Conservation (phyloP, 2,797 vertebrate species). For the Hypotaenidia philippensis region DNA sequence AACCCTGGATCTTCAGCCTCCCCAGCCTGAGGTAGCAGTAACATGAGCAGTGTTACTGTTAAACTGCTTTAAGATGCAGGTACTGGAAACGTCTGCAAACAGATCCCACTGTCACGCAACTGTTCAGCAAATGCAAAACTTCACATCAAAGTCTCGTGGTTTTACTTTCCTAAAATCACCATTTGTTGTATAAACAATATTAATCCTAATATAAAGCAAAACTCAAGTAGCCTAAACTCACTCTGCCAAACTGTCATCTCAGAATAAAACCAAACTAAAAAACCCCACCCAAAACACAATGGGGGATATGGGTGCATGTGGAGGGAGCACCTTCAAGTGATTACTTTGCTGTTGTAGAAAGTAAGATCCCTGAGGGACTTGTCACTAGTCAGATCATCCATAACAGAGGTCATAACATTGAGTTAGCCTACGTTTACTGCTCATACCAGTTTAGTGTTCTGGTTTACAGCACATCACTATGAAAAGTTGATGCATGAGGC, state of each 20-base stretch:
- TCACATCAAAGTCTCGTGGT: background rate
- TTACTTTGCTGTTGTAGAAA: background rate
- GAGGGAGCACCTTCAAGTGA: background rate
- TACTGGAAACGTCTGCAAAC: background rate
- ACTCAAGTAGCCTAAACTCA: background rate
- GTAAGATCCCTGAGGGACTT: background rate
- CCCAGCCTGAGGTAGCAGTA: background rate
- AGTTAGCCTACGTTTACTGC: background rate
- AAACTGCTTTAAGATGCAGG: background rate
- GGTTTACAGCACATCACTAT: background rate
- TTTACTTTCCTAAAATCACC: background rate
- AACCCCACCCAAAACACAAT: too few relatives aligned
- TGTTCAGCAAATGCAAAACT: background rate
- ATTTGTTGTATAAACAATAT: background rate
- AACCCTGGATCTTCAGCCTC: background rate
- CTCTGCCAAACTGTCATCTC: background rate
- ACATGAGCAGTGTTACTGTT: background rate
- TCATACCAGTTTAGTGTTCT: background rate
- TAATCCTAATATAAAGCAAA: slow-evolving; percentile 1
- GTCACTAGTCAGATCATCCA: background rate
- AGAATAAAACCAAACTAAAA: background rate
- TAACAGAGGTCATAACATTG: background rate
- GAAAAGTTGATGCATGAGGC: background rate
- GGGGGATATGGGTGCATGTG: too few relatives aligned
- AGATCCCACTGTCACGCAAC: background rate